Conservation (phyloP, 2,888 invertebrate genomes). For the Antheraea assamensis region DNA sequence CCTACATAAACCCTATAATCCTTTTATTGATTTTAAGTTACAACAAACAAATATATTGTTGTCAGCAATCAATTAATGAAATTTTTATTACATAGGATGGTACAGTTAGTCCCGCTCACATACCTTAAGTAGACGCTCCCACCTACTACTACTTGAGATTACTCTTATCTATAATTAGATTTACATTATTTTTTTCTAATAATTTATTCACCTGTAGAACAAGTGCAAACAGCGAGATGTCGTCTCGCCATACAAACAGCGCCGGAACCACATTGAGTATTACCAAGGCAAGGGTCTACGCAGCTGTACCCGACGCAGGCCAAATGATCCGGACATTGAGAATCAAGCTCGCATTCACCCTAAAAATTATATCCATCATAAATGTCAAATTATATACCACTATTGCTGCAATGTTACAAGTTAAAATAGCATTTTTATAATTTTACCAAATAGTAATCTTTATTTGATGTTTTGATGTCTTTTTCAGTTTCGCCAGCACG, state of each 20-base stretch:
- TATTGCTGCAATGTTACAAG: too few relatives aligned
- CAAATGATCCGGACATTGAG: slow-evolving; percentile 87
- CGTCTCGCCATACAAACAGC: slow-evolving; percentile 89
- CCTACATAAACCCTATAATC: too few relatives aligned
- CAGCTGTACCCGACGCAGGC: slow-evolving; percentile 90
- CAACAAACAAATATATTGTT: too few relatives aligned
- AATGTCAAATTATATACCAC: too few relatives aligned
- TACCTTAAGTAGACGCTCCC: not conserved
- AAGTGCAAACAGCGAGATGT: slow-evolving; percentile 92
- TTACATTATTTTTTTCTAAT: not conserved
- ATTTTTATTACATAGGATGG: too few relatives aligned
- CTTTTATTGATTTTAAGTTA: too few relatives aligned
- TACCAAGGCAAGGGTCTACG: slow-evolving; percentile 87
- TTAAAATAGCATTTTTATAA: too few relatives aligned
- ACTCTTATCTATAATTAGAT: not conserved
- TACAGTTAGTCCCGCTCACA: too few relatives aligned
- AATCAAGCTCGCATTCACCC: slow-evolving; percentile 91
- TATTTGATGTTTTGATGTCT: too few relatives aligned
- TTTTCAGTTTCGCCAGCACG: too few relatives aligned
- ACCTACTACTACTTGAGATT: not conserved
- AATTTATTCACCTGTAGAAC: slow-evolving; percentile 82
- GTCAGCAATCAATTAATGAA: too few relatives aligned
- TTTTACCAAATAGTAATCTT: too few relatives aligned
- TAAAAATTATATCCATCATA: slow-evolving; percentile 44
- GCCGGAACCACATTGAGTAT: slow-evolving; percentile 87